Evolutionary conservation across 2,888 invertebrate genomes (phyloP).

Genomic region (Eupithecia dodoneata): DNA sequence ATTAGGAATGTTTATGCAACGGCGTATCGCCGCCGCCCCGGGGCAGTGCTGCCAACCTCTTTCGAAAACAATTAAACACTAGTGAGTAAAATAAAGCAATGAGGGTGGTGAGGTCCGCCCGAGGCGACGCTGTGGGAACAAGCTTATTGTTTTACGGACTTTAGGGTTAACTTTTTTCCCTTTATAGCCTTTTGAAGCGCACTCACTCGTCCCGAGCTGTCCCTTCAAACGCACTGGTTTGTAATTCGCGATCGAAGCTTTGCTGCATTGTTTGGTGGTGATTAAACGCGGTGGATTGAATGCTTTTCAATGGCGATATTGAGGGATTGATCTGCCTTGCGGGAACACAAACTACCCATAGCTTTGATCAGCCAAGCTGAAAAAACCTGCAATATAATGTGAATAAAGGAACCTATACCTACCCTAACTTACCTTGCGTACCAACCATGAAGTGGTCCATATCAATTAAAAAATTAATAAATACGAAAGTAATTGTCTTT

Average conservation of each 20-base stretch:
- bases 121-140: conserved; percentile 75
- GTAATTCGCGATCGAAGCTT: conserved; percentile 51
- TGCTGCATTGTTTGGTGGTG: conserved; percentile 52
- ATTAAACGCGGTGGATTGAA: conserved; percentile 48
- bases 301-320: conserved; percentile 47
- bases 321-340: conserved; percentile 43
- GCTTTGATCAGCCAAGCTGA: conserved; percentile 18
- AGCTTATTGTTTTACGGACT: conserved; percentile 60
- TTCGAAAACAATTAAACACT: conserved; percentile 77
- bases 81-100: conserved; percentile 58
- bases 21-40: conserved; percentile 69
- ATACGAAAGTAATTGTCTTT: no score
- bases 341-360: conserved; percentile 20
- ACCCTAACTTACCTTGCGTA: not conserved
- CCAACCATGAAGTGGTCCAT: not conserved
- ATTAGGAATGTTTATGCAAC: conserved; percentile 58
- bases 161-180: conserved; percentile 35
- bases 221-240: conserved; percentile 48
- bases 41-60: conserved; percentile 73
- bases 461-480: not conserved
- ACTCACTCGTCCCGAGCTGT: conserved; percentile 50
- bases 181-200: conserved; percentile 58
- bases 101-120: conserved; percentile 51
- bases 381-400: conserved; percentile 5
- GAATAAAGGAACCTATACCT: not conserved